Evolutionary conservation across 2,113 vertebrate species (phyloP).

Genomic region (Cyphotilapia sp.): DNA sequence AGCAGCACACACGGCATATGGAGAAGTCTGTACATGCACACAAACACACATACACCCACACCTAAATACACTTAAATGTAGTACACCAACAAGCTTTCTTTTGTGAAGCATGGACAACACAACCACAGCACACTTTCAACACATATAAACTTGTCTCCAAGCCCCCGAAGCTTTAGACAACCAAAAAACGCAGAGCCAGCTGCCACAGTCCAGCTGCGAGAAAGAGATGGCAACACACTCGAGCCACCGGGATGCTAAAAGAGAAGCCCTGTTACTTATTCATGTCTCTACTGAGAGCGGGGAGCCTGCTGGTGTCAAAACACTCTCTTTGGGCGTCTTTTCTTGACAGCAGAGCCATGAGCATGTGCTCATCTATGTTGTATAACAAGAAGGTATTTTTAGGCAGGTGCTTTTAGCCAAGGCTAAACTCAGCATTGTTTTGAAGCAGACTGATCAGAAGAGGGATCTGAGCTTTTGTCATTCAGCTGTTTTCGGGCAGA

Average conservation of each 20-base stretch:
- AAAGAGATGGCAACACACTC: neutral
- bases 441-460: neutral
- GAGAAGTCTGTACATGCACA: neutral
- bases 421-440: constrained; percentile 17
- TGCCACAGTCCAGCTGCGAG: constrained; percentile 9
- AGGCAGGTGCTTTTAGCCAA: constrained; percentile 36
- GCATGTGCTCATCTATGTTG: constrained; percentile 64
- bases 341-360: constrained; percentile 38
- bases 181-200: constrained; percentile 26
- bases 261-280: constrained; percentile 65
- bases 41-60: neutral
- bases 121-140: neutral
- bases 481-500: neutral
- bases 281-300: constrained; percentile 45
- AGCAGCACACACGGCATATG: neutral
- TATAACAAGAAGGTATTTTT: constrained; percentile 65
- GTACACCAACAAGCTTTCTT: neutral
- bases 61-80: neutral
- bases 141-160: constrained; percentile 11
- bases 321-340: constrained; percentile 27
- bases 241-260: constrained; percentile 36
- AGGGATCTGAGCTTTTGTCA: neutral
- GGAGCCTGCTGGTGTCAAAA: constrained; percentile 46
- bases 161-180: constrained; percentile 33
- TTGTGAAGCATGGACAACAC: neutral